Conservation (phyloP, 2,797 vertebrate species). For the Dryobates pubescens region DNA sequence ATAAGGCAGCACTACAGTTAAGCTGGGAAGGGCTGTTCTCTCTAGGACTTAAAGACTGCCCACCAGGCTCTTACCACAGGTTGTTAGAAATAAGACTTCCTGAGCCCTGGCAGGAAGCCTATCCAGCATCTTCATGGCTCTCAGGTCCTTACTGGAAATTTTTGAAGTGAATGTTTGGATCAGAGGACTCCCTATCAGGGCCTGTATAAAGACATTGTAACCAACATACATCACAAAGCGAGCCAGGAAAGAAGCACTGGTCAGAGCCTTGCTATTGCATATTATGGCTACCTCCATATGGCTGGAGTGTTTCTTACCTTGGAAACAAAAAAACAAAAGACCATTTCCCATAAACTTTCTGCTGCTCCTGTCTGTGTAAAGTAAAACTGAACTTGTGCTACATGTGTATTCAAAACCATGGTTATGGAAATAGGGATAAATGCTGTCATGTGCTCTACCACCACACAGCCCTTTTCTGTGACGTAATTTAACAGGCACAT, state of each 20-base stretch:
- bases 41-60: neutral
- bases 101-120: neutral
- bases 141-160: neutral
- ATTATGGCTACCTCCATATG: slow-evolving; percentile 51
- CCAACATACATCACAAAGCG: neutral
- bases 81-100: neutral
- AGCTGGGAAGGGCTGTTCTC: neutral
- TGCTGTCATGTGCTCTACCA: neutral
- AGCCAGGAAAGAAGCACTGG: neutral
- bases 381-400: slow-evolving; percentile 33
- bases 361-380: slow-evolving; percentile 39
- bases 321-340: neutral
- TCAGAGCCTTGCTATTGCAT: neutral
- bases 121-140: neutral
- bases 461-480: neutral
- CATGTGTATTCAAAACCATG: neutral
- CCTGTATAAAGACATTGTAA: neutral
- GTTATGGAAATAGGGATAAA: slow-evolving; percentile 23
- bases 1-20: neutral
- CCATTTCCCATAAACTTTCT: neutral
- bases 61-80: neutral
- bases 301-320: slow-evolving; percentile 44
- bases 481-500: neutral
- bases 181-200: neutral
- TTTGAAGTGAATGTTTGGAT: neutral